A percentile compares a stretch with the other conserved stretches of the same genome.
phyloP scores from a whole-genome alignment of 2,113 vertebrate genomes.

The Rhineura floridana region DNA sequence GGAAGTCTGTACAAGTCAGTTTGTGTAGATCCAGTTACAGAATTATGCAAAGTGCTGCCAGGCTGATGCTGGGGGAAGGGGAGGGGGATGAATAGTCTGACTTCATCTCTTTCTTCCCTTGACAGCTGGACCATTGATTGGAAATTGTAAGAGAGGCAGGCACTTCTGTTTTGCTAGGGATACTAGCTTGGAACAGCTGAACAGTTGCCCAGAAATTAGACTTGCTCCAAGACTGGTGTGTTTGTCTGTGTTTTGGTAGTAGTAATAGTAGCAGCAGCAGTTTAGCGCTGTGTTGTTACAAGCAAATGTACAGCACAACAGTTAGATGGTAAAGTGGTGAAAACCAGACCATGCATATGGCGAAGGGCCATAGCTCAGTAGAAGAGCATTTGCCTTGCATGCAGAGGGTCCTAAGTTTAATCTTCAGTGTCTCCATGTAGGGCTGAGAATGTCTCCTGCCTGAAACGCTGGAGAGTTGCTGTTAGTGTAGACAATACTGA shows the following conservation, averaged over 20 bases:
- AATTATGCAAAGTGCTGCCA: constrained; percentile 26
- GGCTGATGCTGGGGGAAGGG: neutral
- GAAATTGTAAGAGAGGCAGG: constrained; percentile 29
- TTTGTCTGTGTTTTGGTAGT: neutral
- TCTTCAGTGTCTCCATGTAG: neutral
- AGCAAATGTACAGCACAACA: neutral
- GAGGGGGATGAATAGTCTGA: constrained; percentile 31
- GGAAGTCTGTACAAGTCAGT: constrained; percentile 45
- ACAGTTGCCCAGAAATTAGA: neutral
- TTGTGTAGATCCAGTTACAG: constrained; percentile 21
- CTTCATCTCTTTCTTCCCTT: constrained; percentile 33
- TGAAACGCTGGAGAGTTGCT: no score
- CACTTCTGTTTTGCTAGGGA: neutral
- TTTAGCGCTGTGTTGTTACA: neutral
- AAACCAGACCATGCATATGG: neutral
- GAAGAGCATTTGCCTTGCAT: neutral
- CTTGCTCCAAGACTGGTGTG: neutral
- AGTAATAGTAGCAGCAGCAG: no score
- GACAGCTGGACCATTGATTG: constrained; percentile 36
- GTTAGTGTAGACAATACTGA: neutral
- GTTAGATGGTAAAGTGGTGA: neutral
- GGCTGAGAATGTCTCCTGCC: no score
- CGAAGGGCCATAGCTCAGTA: no score
- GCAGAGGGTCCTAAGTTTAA: neutral
- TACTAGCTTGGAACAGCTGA: neutral